Percentiles rank a stretch among this genome's conserved stretches.
Conservation (phyloP, 2,113 vertebrate genomes). For the Stercorarius parasiticus region DNA sequence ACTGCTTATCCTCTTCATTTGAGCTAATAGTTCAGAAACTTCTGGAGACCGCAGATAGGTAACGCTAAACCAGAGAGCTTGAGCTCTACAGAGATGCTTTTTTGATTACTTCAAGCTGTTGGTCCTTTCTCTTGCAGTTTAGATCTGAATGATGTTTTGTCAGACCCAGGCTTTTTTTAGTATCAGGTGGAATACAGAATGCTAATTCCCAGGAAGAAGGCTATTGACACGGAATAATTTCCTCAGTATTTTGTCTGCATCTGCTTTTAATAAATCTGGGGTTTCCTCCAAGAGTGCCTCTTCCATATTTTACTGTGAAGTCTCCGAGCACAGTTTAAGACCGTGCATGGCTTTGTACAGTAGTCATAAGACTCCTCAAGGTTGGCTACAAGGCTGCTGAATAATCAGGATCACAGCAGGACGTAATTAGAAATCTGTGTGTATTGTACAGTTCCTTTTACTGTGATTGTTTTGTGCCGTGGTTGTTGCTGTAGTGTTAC, state of each 20-base stretch:
- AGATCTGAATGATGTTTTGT: neutral
- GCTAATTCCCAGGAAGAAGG: neutral
- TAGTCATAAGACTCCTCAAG: neutral
- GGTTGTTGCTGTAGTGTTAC: neutral
- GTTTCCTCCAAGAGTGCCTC: neutral
- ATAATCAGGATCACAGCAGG: neutral
- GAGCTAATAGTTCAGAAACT: constrained; percentile 98
- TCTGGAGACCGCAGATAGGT: constrained; percentile 96
- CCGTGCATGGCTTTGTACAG: neutral
- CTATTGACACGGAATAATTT: neutral
- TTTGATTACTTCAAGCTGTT: neutral
- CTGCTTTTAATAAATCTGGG: neutral
- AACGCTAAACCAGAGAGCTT: neutral
- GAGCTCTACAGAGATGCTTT: neutral
- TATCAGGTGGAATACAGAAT: neutral
- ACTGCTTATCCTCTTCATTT: constrained; percentile 96
- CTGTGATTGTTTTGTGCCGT: accelerated
- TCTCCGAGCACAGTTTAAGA: accelerated
- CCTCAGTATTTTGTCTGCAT: neutral
- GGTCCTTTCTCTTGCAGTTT: neutral
- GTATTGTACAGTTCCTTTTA: accelerated
- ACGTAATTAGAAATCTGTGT: too few species aligned
- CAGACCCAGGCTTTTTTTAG: neutral
- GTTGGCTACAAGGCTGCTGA: neutral
- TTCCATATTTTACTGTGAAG: neutral